Base-by-base conservation (phyloP, 2,888 invertebrate species). In the Galeruca laticollis region DNA sequence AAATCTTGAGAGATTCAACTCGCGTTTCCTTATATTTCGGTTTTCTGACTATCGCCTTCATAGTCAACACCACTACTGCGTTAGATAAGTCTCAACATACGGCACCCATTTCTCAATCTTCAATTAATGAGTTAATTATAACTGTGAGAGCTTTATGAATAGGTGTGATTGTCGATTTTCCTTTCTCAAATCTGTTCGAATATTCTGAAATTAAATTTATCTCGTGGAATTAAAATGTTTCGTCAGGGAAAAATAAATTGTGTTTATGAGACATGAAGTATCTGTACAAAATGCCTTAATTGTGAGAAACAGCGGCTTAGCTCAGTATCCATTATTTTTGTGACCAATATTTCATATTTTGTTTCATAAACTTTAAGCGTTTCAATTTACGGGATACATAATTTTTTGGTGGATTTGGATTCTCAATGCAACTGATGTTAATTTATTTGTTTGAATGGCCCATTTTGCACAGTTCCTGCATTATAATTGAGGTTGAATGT, bases 41-140 rank as follows among this genome's bases (percentile, higher is more conserved):
- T 51, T 51, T 51, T 18, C 20, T 20, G 10, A 51, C 49, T 51
- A 33, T 11, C 49, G 61, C 13, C 49, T n/a, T 61, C 54, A 37
- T 52, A 63, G 37, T 63, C 63, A 54, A 40, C 63, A 63, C 52
- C 54, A 40, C 54, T 54, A 33, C 63, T 54, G 63, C 26, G 37
- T 49, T 40, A 52, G 64, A 64, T 64, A 64, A 64, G 47, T 64
- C 64, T 33, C n/a, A 64, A 56, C 64, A 64, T 47, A 64, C 56
- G 43, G 31, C 56, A 52, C 33, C 64, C 64, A 64, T 64, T 64
- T 56, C 56, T 64, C 40, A 26, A 64, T 64, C 64, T 56, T 64
- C 18, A 64, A 64, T 64, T 64, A 64, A 64, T 64, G 56, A 64
- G 64, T 64, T 64, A 64, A 56, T 64, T 64, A 64, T 54, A 64